Base-by-base conservation (phyloP, 2,888 invertebrate genomes). In the Tineola bisselliella region DNA sequence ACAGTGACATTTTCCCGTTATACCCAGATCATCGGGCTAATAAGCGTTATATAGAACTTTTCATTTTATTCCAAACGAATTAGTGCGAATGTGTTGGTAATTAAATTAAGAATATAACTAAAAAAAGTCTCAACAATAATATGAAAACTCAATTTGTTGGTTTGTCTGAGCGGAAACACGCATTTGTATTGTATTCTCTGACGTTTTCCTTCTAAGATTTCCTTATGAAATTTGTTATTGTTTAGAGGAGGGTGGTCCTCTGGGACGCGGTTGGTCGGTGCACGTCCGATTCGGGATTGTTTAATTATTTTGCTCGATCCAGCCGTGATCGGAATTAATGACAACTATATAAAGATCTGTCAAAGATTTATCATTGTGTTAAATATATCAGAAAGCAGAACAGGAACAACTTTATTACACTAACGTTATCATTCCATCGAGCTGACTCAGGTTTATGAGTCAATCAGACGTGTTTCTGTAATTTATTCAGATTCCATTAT, bases 251-350 rank as follows among this genome's bases (percentile, higher is more conserved):
- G 69, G 70, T 66, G 64, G 67, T 70, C 77, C 77, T 65, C 63
- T 60, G 79, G 78, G 79, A 77, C 66, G 63, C 67, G 65, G 66
- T 64, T 62, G 65, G 70, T 68, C 70, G 69, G 69, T 70, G 71
- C 69, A 70, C 71, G 72, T 73, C 71, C 72, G 70, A 71, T 73
- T 73, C 74, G 73, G 81, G 76, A 76, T 79, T 82, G 83, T 84
- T 82, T 82, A 82, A 84, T 84, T 84, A 83, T 83, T 84, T 81
- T 72, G 77, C 73, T 75, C 72, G 72, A 72, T 68, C 71, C 70
- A 68, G 64, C 69, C 79, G 81, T 81, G 80, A 81, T 78, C 77
- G 67, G 81, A 80, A 64, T 64, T 30, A 60, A 81, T 84, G 79
- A 79, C 82, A 62, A 44, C 10, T 38, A 6, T 38, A 38, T 38